A percentile compares a stretch with the other conserved stretches of the same genome.
Evolutionary conservation across 37 sponge, comb jelly and placozoan species (phyloP).

Genomic region (Hexactinellida sp.): DNA sequence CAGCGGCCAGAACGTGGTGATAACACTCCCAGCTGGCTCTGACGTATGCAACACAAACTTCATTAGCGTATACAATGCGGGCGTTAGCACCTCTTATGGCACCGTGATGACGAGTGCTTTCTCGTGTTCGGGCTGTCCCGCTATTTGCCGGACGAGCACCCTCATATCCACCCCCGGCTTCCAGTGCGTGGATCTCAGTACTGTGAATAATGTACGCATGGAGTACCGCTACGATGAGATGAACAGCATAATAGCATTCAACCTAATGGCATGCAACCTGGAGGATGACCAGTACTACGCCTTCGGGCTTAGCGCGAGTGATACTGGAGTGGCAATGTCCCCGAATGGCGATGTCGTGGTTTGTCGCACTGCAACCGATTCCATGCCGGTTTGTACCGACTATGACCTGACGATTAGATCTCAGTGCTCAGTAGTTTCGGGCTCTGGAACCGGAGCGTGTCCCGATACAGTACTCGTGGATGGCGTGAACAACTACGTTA

Average conservation of each 20-base stretch:
- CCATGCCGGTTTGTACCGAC: not conserved
- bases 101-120: not conserved
- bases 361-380: not conserved
- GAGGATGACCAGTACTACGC: not conserved
- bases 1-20: not conserved
- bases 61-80: not conserved
- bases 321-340: not conserved
- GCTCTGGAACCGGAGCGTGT: not conserved
- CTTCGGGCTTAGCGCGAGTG: not conserved
- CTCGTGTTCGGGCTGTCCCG: not conserved
- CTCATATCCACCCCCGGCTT: not conserved
- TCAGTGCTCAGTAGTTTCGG: not conserved
- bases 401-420: not conserved
- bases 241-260: not conserved
- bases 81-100: not conserved
- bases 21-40: not conserved
- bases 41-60: constrained; percentile 6
- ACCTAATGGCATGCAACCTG: not conserved
- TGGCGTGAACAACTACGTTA: not conserved
- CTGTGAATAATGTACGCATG: not conserved
- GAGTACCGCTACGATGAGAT: not conserved
- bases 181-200: not conserved
- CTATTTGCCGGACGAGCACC: not conserved
- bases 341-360: not conserved
- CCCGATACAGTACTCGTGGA: not conserved